These are phyloP conservation scores for Mormyrus hasselquistii DNA, from an alignment of 2,797 vertebrate genomes.

Conservation along the genomic window DNA sequence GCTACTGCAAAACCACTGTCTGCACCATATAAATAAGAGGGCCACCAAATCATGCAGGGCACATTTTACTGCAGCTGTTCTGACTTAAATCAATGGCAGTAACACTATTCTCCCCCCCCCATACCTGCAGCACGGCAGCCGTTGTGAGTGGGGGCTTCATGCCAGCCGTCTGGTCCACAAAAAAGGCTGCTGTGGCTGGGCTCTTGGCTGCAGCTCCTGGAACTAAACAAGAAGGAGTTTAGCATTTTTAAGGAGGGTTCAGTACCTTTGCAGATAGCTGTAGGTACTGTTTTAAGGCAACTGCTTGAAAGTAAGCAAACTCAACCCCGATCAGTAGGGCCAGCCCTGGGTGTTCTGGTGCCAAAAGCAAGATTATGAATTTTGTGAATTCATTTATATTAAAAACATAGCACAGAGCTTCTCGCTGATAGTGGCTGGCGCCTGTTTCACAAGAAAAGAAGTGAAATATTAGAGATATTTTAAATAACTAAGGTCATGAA, in stretches of 20 bases:
- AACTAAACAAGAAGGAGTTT: constrained; percentile 30
- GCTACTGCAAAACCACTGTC: neutral
- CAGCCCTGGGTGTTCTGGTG: neutral
- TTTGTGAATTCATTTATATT: neutral
- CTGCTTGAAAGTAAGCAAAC: neutral
- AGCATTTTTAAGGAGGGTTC: neutral
- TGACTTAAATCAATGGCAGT: neutral
- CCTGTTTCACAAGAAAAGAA: neutral
- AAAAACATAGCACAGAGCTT: neutral
- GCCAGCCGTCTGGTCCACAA: constrained; percentile 19
- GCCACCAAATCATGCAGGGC: neutral
- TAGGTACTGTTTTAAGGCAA: neutral
- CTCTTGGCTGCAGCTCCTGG: constrained; percentile 45
- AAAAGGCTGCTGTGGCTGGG: constrained; percentile 33
- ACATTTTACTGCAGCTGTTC: neutral
- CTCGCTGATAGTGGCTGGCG: neutral
- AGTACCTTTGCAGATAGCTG: neutral
- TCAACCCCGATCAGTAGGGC: neutral
- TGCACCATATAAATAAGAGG: neutral
- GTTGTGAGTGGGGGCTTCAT: constrained; percentile 42
- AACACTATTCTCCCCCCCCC: neutral
- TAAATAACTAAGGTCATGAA: neutral
- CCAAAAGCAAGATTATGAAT: neutral
- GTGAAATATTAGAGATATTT: neutral
- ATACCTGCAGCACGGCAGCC: constrained; percentile 48